phyloP scores from a whole-genome alignment of 2,888 invertebrate species.

The Carabus problematicus region DNA sequence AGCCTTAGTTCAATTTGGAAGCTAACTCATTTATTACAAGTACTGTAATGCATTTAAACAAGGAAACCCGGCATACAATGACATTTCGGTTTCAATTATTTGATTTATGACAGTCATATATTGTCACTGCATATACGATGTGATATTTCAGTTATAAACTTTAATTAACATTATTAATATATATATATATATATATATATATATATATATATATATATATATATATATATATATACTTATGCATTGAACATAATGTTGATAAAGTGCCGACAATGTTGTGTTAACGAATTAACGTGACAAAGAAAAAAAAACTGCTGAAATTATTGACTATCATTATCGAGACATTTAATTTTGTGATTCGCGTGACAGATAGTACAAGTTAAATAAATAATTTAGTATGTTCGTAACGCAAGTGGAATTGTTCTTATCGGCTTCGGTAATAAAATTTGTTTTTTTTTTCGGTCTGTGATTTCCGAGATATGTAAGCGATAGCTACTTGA shows the following conservation, averaged over 20 bases:
- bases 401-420: constrained; percentile 44
- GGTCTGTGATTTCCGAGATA: too few species aligned
- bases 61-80: too few species aligned
- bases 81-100: too few species aligned
- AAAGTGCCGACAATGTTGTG: not conserved
- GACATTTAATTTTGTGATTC: constrained; percentile 40
- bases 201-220: not conserved
- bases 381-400: constrained; percentile 47
- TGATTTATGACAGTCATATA: too few species aligned
- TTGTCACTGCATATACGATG: too few species aligned
- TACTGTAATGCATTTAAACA: too few species aligned
- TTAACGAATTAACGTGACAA: constrained; percentile 2
- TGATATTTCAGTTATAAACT: too few species aligned
- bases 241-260: not conserved
- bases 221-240: not conserved
- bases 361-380: constrained; percentile 45
- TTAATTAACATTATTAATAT: too few species aligned
- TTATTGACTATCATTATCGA: constrained; percentile 10
- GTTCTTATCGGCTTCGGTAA: not conserved
- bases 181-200: not conserved
- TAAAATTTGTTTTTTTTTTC: too few species aligned
- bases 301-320: not conserved
- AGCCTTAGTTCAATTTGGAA: too few species aligned
- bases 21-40: too few species aligned
- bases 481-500: too few species aligned